These are phyloP conservation scores for Nasua narica DNA, from an alignment of 2,797 vertebrate species.

Conservation along the genomic window DNA sequence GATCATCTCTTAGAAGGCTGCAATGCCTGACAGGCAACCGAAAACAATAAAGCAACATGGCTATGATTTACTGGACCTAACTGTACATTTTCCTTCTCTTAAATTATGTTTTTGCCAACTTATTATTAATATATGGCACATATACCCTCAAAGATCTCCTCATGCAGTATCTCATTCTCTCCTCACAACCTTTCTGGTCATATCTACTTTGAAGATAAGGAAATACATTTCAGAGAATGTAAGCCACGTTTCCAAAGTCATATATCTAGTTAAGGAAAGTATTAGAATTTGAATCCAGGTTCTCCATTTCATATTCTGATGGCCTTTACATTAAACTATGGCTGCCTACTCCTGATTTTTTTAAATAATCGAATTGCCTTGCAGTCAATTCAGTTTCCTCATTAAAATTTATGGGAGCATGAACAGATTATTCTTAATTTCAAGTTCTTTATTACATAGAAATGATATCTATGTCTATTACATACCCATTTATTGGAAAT, in stretches of 20 bases:
- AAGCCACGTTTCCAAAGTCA: not conserved
- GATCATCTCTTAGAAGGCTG: not conserved
- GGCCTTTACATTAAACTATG: not conserved
- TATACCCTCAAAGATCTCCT: not conserved
- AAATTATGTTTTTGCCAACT: not conserved
- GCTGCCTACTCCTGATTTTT: not conserved
- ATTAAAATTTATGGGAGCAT: not conserved
- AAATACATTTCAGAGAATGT: slow-evolving; percentile 23
- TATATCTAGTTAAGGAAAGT: not conserved
- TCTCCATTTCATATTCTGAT: not conserved
- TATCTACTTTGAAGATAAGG: not conserved
- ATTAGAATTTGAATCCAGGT: not conserved
- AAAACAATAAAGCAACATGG: not conserved
- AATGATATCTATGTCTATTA: not conserved
- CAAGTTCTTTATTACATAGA: not conserved
- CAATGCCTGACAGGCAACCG: not conserved
- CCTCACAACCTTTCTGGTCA: not conserved
- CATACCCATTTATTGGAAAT: not conserved
- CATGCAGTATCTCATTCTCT: not conserved
- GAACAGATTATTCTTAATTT: slow-evolving; percentile 5
- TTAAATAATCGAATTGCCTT: not conserved
- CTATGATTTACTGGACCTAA: not conserved
- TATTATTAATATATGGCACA: not conserved
- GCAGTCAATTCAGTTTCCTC: not conserved
- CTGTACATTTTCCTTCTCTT: not conserved